A percentile compares a stretch with the other conserved stretches of the same genome.
These are phyloP conservation scores for Dryomyza anilis DNA, from an alignment of 2,888 invertebrate genomes.

Conservation along the genomic window DNA sequence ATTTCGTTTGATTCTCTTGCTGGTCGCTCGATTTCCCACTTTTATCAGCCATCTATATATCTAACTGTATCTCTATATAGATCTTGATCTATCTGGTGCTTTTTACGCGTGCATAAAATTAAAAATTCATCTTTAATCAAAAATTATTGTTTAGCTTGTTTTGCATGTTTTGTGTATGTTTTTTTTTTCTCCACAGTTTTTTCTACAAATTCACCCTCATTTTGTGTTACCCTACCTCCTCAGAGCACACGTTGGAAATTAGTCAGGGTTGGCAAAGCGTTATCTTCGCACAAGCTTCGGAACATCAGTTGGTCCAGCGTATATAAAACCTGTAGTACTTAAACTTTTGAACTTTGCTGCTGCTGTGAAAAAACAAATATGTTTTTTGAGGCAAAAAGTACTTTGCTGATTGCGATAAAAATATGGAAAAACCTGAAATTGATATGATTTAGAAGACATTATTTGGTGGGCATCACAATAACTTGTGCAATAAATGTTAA, in stretches of 20 bases:
- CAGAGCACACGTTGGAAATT: constrained; percentile 16
- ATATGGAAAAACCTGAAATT: too few species aligned
- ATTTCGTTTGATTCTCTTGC: constrained; percentile 43
- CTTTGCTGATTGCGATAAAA: too few species aligned
- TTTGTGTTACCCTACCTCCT: too few species aligned
- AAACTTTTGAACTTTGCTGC: constrained; percentile 2
- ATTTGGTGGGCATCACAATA: too few species aligned
- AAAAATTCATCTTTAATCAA: constrained; percentile 27
- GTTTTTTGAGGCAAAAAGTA: too few species aligned
- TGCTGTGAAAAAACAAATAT: not conserved
- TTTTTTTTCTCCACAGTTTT: not conserved
- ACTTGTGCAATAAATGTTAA: too few species aligned
- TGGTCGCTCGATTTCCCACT: constrained; percentile 57
- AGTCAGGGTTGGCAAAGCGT: constrained; percentile 1
- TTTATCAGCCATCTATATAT: not conserved
- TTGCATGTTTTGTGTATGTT: constrained; percentile 4
- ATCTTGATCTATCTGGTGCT: not conserved
- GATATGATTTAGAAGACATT: too few species aligned
- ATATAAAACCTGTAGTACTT: not conserved
- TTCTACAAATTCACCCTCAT: not conserved
- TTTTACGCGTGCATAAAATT: constrained; percentile 20
- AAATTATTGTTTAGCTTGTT: constrained; percentile 20
- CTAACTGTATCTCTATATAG: not conserved
- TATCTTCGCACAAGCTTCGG: not conserved
- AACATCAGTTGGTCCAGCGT: constrained; percentile 5